A percentile compares a stretch with the other conserved stretches of the same genome.
Evolutionary conservation across 2,797 vertebrate genomes (phyloP).

Genomic region (Euphonia xanthogaster): DNA sequence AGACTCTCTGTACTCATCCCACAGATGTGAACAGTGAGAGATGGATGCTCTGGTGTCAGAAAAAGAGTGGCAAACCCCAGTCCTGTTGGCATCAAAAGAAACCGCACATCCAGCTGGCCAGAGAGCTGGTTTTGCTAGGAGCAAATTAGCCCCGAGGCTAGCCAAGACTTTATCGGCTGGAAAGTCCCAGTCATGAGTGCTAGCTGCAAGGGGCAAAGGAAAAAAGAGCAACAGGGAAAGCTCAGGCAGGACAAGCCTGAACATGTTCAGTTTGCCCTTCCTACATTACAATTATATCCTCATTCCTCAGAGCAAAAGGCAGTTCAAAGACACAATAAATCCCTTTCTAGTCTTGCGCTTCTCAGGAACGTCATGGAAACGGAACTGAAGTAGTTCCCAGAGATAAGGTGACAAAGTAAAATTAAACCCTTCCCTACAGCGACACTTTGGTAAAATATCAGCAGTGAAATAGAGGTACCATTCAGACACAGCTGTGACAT

Average conservation of each 20-base stretch:
- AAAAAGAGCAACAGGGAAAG: neutral
- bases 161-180: neutral
- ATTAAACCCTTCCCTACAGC: conserved; percentile 7
- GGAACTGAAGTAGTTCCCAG: conserved; percentile 41
- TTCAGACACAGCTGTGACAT: neutral
- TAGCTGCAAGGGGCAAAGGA: neutral
- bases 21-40: neutral
- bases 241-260: conserved; percentile 43
- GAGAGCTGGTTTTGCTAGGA: neutral
- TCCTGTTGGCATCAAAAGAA: neutral
- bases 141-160: neutral
- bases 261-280: conserved; percentile 52
- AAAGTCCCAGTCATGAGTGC: conserved; percentile 30
- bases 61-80: neutral
- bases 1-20: neutral
- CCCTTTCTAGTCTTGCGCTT: neutral
- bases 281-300: conserved; percentile 38
- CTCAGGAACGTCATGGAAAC: conserved; percentile 2
- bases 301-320: conserved; percentile 59
- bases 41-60: neutral
- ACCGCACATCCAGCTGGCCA: neutral
- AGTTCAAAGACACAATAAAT: conserved; percentile 64
- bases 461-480: neutral
- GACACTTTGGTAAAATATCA: neutral
- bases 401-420: conserved; percentile 53